Conservation (phyloP, 92 coral and sea anemone species). For the Phenganax subtilis region DNA sequence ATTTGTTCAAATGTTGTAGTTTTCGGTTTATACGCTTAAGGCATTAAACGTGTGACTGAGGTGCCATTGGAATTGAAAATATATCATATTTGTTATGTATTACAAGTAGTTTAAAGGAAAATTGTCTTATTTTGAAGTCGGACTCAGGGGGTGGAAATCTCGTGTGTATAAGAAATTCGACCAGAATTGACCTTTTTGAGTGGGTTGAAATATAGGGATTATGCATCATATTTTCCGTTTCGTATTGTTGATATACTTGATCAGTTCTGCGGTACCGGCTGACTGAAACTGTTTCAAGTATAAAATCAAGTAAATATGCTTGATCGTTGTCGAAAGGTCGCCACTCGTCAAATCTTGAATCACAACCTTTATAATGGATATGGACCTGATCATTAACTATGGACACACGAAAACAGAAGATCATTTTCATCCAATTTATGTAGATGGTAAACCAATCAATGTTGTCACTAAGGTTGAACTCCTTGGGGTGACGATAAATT, state of each 20-base stretch:
- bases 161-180: too few relatives aligned
- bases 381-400: too few relatives aligned
- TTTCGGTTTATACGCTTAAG: constrained; percentile 16
- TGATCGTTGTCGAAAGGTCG: background rate
- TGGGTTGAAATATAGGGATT: background rate
- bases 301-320: background rate
- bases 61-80: constrained; percentile 24
- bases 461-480: too few relatives aligned
- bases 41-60: constrained; percentile 13
- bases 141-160: too few relatives aligned
- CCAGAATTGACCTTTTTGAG: background rate
- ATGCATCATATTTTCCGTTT: constrained; percentile 14
- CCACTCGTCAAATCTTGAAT: background rate
- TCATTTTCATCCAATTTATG: too few relatives aligned
- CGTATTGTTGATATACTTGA: background rate
- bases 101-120: background rate
- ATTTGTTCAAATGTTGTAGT: constrained; percentile 19
- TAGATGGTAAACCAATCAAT: too few relatives aligned
- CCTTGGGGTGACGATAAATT: too few relatives aligned
- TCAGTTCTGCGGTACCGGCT: background rate
- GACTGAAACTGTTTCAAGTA: background rate
- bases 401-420: too few relatives aligned
- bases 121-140: too few relatives aligned
- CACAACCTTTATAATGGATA: too few relatives aligned
- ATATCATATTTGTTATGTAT: constrained; percentile 14